Evolutionary conservation across 2,888 invertebrate species (phyloP).

Genomic region (Odontothrips loti): DNA sequence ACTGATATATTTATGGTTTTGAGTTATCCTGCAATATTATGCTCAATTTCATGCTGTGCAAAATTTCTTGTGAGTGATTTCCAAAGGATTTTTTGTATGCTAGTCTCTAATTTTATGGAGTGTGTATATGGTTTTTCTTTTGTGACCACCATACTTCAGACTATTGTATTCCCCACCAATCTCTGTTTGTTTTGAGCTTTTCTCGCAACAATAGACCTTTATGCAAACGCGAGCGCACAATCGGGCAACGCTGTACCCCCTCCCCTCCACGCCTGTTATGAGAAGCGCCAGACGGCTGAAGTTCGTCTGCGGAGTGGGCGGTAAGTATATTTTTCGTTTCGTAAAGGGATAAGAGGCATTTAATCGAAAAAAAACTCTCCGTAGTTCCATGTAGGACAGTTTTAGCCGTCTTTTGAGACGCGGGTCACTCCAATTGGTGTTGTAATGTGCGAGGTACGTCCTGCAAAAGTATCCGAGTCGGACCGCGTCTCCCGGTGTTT

Average conservation of each 20-base stretch:
- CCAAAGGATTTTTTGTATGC: constrained; percentile 26
- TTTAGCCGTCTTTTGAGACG: too few relatives aligned
- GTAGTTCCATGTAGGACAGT: too few relatives aligned
- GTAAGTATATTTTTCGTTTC: too few relatives aligned
- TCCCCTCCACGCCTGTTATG: too few relatives aligned
- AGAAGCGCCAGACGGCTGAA: too few relatives aligned
- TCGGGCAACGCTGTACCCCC: constrained; percentile 54
- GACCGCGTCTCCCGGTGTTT: too few relatives aligned
- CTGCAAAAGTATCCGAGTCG: too few relatives aligned
- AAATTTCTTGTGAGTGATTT: constrained; percentile 17
- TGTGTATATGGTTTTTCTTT: constrained; percentile 3
- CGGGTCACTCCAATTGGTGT: too few relatives aligned
- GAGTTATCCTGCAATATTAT: not conserved
- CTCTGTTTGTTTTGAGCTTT: not conserved
- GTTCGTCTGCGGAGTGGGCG: too few relatives aligned
- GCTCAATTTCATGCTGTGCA: constrained; percentile 8
- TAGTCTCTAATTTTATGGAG: constrained; percentile 4
- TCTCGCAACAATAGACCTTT: constrained; percentile 48
- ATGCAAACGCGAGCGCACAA: not conserved
- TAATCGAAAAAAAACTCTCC: too few relatives aligned
- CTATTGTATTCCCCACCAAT: not conserved
- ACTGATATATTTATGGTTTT: not conserved
- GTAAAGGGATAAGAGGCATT: too few relatives aligned
- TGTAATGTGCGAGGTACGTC: too few relatives aligned
- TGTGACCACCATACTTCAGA: not conserved